phyloP scores from a whole-genome alignment of 2,113 vertebrate genomes.

The Archocentrus centrarchus region DNA sequence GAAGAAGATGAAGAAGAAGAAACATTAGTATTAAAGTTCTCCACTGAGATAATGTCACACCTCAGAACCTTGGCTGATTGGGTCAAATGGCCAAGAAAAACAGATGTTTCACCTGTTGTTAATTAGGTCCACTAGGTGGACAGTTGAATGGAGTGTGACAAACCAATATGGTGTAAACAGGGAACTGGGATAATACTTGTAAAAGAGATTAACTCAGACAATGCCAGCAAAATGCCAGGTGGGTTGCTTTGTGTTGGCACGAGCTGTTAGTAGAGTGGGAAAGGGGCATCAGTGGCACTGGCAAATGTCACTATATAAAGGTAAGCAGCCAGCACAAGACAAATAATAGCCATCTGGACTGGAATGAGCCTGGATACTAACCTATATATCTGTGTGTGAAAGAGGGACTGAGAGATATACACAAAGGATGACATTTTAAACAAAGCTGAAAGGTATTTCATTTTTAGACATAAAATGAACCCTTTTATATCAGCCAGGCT shows the following conservation, averaged over 20 bases:
- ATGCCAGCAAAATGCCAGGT: conserved; percentile 63
- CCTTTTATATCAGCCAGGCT: conserved; percentile 5
- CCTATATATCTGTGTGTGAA: conserved; percentile 8
- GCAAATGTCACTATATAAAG: conserved; percentile 68
- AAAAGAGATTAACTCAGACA: conserved; percentile 32
- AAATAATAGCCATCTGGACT: conserved; percentile 55
- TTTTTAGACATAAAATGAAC: conserved; percentile 11
- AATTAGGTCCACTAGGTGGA: conserved; percentile 20
- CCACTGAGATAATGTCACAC: background rate
- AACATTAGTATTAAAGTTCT: background rate
- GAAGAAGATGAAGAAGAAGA: background rate
- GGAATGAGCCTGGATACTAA: conserved; percentile 15
- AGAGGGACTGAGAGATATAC: background rate
- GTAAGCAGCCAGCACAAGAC: conserved; percentile 42
- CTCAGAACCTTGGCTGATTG: background rate
- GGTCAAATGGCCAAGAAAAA: conserved; percentile 18
- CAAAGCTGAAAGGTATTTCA: conserved; percentile 28
- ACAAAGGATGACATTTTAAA: conserved; percentile 43
- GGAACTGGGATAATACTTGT: conserved; percentile 35
- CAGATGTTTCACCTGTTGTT: conserved; percentile 44
- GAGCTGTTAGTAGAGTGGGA: conserved; percentile 56
- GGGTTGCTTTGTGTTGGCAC: conserved; percentile 58
- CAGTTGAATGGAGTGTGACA: conserved; percentile 24
- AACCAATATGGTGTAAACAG: conserved; percentile 32
- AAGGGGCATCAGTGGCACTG: conserved; percentile 38